These are phyloP conservation scores for Brachyrhaphis roseni DNA, from an alignment of 2,797 vertebrate species.

Conservation along the genomic window DNA sequence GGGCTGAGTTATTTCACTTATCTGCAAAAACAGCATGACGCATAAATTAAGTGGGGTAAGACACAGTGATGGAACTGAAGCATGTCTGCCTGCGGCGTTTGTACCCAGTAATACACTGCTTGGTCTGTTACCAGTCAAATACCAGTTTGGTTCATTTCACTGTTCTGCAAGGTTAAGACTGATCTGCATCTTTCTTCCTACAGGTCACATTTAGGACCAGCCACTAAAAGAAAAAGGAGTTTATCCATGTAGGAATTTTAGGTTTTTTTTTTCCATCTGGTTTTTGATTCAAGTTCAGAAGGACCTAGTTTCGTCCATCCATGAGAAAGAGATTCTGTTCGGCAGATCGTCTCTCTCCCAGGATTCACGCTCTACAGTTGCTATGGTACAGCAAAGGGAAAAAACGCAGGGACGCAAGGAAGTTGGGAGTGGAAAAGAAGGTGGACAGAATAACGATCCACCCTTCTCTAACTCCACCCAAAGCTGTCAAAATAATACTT, in stretches of 20 bases:
- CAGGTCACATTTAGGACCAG: neutral
- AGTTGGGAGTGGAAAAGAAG: neutral
- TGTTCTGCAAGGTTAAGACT: neutral
- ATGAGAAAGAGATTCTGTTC: neutral
- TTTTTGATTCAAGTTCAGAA: neutral
- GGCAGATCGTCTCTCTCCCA: neutral
- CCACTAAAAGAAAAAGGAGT: neutral
- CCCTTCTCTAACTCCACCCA: neutral
- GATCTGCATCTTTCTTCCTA: neutral
- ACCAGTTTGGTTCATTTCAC: neutral
- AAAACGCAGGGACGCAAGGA: neutral
- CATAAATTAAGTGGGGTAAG: neutral
- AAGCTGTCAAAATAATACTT: neutral
- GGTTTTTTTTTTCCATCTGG: neutral
- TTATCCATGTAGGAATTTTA: neutral
- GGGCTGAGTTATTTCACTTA: neutral
- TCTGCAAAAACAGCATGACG: neutral
- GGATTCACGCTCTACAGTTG: neutral
- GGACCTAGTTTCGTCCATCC: neutral
- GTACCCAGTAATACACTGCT: conserved; percentile 7
- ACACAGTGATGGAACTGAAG: neutral
- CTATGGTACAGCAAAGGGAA: neutral
- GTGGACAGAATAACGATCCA: neutral
- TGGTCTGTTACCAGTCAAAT: conserved; percentile 5
- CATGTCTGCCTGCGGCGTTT: neutral